A percentile compares a stretch with the other conserved stretches of the same genome.
Conservation (phyloP, 2,113 vertebrate species). For the Scomber japonicus region DNA sequence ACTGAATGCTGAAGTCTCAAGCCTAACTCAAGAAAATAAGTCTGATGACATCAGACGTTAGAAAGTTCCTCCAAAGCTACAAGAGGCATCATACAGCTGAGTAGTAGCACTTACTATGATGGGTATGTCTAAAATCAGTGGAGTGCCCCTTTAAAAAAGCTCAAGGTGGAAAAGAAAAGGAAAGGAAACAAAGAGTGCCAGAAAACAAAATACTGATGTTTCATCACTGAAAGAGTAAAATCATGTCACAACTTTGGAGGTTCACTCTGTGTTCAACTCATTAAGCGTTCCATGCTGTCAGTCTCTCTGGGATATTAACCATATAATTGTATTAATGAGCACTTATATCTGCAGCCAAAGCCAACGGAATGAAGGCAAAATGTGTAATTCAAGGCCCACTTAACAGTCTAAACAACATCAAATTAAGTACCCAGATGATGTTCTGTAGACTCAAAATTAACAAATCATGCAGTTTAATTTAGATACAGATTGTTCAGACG, state of each 20-base stretch:
- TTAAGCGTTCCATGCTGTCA: neutral
- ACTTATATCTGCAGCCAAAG: neutral
- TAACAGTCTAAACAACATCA: neutral
- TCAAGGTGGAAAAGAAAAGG: too few relatives aligned
- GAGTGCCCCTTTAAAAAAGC: too few relatives aligned
- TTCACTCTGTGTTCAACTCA: neutral
- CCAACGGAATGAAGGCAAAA: neutral
- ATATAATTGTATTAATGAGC: neutral
- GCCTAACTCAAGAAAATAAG: too few relatives aligned
- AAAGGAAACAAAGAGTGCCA: too few relatives aligned
- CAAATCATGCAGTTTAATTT: conserved; percentile 1
- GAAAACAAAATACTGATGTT: neutral
- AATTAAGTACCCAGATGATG: neutral
- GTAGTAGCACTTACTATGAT: too few relatives aligned
- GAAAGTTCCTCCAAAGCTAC: too few relatives aligned
- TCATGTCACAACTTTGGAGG: neutral
- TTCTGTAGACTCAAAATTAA: neutral
- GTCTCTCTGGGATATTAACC: neutral
- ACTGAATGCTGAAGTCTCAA: too few relatives aligned
- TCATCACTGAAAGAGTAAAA: neutral
- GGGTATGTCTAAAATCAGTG: too few relatives aligned
- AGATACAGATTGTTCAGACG: neutral
- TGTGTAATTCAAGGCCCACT: neutral
- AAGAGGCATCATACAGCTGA: too few relatives aligned
- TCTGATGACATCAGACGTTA: too few relatives aligned